Base-by-base conservation (phyloP, 2,797 vertebrate genomes). In the Sebastes trivittatus region DNA sequence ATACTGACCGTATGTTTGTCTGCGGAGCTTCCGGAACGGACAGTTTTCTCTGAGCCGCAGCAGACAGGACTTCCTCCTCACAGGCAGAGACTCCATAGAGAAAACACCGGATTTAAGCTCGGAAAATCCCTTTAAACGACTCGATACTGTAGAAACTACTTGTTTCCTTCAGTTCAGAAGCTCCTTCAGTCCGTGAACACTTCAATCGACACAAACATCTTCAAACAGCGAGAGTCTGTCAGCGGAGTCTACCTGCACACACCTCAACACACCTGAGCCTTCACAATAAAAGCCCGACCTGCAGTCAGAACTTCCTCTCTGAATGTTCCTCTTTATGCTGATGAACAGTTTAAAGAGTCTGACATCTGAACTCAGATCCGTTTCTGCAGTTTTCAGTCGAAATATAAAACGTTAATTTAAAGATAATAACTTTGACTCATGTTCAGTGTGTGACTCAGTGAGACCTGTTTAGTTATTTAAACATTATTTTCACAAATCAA, bases 31-130 rank as follows among this genome's bases (percentile, higher is more conserved):
- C 77, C 90, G 78, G 76, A 93, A 82, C 0, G 91, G 88, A 38
- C 93, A 94, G 75, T 78, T 89, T 30, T 90, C 74, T 55, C 87
- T 68, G 46, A 93, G 63, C 20, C 92, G 79, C 27, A 92, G 87
- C 71, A 92, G 36, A 71, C 89, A 90, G 13, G 91, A 76, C 49
- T 81, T 92, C 83, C 91, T 80, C 81, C 86, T 86, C 20, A 76
- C 82, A 22, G 88, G 49, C 4, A 78, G 7, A 18, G 64, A 60
- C 56, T 69, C 84, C 84, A 87, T 81, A 0, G 2, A 65, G 2
- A 7, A 52, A 27, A 30, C 23, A 0, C 9, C 6, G 10, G 1
- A 54, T 22, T 8, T 3, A 23, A 2, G 1, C 4, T 5, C 7
- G 16, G 2, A 14, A 59, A 13, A 54, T 52, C 16, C 0, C 16